phyloP scores from a whole-genome alignment of 2,797 vertebrate species.

The Takifugu rubripes region DNA sequence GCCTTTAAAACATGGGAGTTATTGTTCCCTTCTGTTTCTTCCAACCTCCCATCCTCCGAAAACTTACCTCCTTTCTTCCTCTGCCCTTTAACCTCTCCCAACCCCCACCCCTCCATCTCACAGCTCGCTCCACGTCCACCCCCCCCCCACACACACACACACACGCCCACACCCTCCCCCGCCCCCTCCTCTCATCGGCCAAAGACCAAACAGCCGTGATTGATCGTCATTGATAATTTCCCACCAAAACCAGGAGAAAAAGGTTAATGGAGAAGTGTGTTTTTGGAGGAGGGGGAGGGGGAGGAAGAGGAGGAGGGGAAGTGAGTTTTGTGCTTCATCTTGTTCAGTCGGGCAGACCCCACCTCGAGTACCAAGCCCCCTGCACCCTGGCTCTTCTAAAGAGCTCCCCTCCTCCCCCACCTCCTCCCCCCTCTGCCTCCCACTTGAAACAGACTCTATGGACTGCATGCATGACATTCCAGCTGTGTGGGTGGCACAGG shows the following conservation, averaged over 20 bases:
- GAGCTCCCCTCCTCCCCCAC: conserved; percentile 19
- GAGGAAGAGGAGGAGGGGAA: conserved; percentile 27
- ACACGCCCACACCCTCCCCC: conserved; percentile 68
- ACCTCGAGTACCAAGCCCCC: conserved; percentile 50
- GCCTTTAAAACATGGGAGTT: conserved; percentile 73
- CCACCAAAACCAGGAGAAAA: conserved; percentile 54
- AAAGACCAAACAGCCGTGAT: conserved; percentile 74
- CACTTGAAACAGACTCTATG: conserved; percentile 78
- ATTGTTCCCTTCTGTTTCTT: conserved; percentile 69
- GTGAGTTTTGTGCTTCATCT: conserved; percentile 45
- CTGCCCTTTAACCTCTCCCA: conserved; percentile 81
- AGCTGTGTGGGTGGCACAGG: conserved; percentile 86
- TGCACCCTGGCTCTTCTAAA: conserved; percentile 40
- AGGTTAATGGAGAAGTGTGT: conserved; percentile 74
- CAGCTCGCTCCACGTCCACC: conserved; percentile 53
- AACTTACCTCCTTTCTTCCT: conserved; percentile 82
- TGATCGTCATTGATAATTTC: conserved; percentile 86
- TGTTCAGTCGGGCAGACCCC: conserved; percentile 50
- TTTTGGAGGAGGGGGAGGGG: conserved; percentile 9
- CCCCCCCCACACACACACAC: conserved; percentile 37
- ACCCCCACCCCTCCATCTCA: conserved; percentile 66
- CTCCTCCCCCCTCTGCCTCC: conserved; percentile 41
- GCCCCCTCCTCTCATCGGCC: conserved; percentile 55
- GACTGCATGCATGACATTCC: conserved; percentile 89
- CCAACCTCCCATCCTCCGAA: conserved; percentile 83